These are phyloP conservation scores for Brachyopa scutellaris DNA, from an alignment of 2,888 invertebrate genomes.

Conservation along the genomic window DNA sequence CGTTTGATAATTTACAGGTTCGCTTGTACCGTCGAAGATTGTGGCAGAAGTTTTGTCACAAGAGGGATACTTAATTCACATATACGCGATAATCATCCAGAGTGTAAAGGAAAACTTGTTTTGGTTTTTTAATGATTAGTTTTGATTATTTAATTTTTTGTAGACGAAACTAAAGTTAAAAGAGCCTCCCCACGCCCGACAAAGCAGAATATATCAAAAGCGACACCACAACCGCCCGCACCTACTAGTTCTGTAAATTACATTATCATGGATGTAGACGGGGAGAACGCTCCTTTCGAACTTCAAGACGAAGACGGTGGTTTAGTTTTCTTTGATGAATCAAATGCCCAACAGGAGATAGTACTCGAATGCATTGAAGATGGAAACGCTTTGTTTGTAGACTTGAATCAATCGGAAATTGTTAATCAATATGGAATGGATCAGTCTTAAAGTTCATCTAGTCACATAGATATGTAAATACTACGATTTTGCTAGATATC, in stretches of 20 bases:
- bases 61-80: constrained; percentile 55
- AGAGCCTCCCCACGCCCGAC: neutral
- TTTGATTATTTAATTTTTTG: neutral
- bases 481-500: too few relatives aligned
- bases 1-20: constrained; percentile 31
- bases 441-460: too few relatives aligned
- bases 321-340: constrained; percentile 14
- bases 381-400: neutral
- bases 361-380: constrained; percentile 6
- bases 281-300: constrained; percentile 1
- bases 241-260: neutral
- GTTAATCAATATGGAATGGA: neutral
- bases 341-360: constrained; percentile 20
- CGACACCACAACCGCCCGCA: neutral
- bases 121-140: too few relatives aligned
- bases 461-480: too few relatives aligned
- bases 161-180: neutral
- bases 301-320: neutral
- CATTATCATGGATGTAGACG: neutral
- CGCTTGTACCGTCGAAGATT: constrained; percentile 29
- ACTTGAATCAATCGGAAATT: neutral
- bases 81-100: constrained; percentile 36
- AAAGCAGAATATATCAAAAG: neutral
- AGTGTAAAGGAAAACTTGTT: constrained; percentile 8
- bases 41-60: constrained; percentile 52